Evolutionary conservation across 2,113 vertebrate species (phyloP).

Genomic region (Oxyura jamaicensis): DNA sequence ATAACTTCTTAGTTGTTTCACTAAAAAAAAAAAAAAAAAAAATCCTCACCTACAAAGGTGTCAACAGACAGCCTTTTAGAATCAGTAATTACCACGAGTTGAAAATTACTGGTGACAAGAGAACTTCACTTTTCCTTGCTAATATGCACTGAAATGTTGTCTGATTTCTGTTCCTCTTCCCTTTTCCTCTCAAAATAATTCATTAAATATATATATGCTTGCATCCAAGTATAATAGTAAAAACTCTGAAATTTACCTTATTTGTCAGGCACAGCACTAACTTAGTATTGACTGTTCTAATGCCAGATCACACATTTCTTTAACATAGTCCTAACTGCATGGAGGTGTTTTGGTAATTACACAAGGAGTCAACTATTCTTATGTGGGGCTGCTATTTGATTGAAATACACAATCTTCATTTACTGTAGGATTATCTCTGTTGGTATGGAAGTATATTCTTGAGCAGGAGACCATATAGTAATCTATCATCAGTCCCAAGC

Average conservation of each 20-base stretch:
- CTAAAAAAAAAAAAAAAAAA: neutral
- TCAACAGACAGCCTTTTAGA: neutral
- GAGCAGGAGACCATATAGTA: neutral
- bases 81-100: neutral
- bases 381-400: fast-evolving
- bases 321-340: neutral
- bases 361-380: neutral
- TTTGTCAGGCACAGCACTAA: neutral
- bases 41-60: neutral
- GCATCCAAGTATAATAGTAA: neutral
- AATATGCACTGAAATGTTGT: neutral
- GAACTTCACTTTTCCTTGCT: neutral
- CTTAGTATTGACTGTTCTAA: neutral
- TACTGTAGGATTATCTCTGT: neutral
- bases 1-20: neutral
- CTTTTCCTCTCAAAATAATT: neutral
- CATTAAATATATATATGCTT: neutral
- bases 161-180: neutral
- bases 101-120: neutral
- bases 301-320: neutral
- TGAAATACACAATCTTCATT: neutral
- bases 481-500: neutral
- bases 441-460: neutral
- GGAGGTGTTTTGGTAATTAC: neutral
- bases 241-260: neutral